Evolutionary conservation across 2,113 vertebrate species (phyloP).

Genomic region (Apus apus): DNA sequence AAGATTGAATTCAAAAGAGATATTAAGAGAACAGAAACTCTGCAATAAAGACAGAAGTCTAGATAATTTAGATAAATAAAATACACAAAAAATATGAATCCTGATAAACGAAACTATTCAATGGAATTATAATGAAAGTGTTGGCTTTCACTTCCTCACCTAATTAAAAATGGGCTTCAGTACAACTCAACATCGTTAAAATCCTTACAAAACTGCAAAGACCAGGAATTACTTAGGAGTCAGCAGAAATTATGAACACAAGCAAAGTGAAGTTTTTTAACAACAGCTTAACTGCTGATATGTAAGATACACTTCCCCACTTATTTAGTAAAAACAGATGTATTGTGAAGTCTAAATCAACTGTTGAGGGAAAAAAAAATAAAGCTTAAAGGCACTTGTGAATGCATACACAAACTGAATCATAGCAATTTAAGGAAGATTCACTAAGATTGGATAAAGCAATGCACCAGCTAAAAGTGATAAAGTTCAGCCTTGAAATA

Average conservation of each 20-base stretch:
- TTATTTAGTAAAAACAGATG: background rate
- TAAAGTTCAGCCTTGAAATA: background rate
- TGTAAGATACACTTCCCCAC: background rate
- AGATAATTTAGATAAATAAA: background rate
- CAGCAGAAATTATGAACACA: background rate
- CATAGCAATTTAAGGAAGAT: background rate
- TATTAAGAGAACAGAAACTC: background rate
- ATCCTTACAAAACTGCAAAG: background rate
- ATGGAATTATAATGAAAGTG: background rate
- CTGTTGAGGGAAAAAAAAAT: rapidly evolving
- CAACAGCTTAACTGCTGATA: background rate
- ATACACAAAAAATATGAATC: too few relatives aligned
- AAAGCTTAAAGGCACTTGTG: background rate
- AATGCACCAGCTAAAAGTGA: background rate
- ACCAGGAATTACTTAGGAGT: background rate
- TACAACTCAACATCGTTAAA: background rate
- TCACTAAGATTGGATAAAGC: background rate
- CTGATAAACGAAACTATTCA: background rate
- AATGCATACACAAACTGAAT: background rate
- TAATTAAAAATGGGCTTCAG: background rate
- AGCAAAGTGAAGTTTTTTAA: background rate
- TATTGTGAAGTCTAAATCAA: background rate
- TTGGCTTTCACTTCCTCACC: background rate
- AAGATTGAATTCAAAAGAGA: background rate
- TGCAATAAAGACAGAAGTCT: background rate